Evolutionary conservation across 1,140 invertebrate genomes (phyloP).

Genomic region (Aphidius ervi): DNA sequence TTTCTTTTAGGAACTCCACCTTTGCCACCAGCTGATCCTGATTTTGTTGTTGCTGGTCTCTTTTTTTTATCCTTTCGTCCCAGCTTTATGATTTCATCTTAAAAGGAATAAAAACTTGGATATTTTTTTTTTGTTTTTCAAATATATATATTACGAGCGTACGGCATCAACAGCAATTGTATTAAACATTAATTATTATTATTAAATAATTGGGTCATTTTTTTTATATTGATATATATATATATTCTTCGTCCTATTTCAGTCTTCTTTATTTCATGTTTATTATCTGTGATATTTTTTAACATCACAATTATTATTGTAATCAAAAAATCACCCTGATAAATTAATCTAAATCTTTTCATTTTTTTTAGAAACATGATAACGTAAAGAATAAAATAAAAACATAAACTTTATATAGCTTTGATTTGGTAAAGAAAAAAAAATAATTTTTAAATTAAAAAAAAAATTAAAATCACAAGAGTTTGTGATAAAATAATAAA

Average conservation of each 20-base stretch:
- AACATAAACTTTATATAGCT: too few relatives aligned
- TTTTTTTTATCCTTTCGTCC: constrained; percentile 50
- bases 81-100: constrained; percentile 55
- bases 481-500: too few relatives aligned
- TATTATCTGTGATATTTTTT: neutral
- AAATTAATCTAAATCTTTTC: neutral
- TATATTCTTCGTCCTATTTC: neutral
- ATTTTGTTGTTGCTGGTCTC: constrained; percentile 26
- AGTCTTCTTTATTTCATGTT: constrained; percentile 3
- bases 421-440: too few relatives aligned
- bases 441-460: too few relatives aligned
- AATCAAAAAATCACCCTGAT: neutral
- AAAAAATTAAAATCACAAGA: too few relatives aligned
- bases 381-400: too few relatives aligned
- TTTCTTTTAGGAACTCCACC: constrained; percentile 22
- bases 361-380: too few relatives aligned
- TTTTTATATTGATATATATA: neutral
- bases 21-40: constrained; percentile 30
- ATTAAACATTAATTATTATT: neutral
- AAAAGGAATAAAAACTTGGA: constrained; percentile 47
- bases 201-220: constrained; percentile 1
- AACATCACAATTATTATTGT: neutral
- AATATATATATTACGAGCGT: constrained; percentile 32
- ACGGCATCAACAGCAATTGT: constrained; percentile 33
- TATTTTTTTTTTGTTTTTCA: constrained; percentile 25